Percentiles rank a stretch among this genome's conserved stretches.
These are phyloP conservation scores for Raja brachyura DNA, from an alignment of 2,113 vertebrate species.

Conservation along the genomic window DNA sequence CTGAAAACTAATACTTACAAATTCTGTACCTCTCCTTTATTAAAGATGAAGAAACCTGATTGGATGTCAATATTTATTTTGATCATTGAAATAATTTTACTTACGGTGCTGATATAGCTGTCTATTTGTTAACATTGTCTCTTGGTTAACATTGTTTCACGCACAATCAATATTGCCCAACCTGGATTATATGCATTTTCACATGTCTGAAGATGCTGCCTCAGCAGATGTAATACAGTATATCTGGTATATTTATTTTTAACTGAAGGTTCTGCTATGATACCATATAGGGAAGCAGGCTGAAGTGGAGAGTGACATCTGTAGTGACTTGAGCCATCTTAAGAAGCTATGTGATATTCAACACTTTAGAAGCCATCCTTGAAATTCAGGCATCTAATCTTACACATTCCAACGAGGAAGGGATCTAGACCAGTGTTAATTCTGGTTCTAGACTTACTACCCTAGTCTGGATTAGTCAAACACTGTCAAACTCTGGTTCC, in stretches of 20 bases:
- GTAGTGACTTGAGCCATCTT: not conserved
- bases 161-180: not conserved
- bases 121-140: not conserved
- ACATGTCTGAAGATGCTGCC: not conserved
- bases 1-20: not conserved
- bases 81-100: not conserved
- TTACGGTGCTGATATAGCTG: too few relatives aligned
- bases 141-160: not conserved
- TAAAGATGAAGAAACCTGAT: not conserved
- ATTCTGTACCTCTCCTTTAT: not conserved
- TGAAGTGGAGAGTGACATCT: not conserved
- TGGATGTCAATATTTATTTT: not conserved
- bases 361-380: not conserved
- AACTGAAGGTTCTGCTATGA: constrained; percentile 7
- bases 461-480: too few relatives aligned
- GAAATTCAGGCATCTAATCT: not conserved
- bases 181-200: not conserved
- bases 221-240: not conserved
- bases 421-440: not conserved
- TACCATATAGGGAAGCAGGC: constrained; percentile 18
- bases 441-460: too few relatives aligned
- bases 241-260: constrained; percentile 26
- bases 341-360: not conserved
- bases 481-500: too few relatives aligned
- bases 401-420: constrained; percentile 17